phyloP scores from a whole-genome alignment of 2,888 invertebrate species.

The Isoperla grammatica region DNA sequence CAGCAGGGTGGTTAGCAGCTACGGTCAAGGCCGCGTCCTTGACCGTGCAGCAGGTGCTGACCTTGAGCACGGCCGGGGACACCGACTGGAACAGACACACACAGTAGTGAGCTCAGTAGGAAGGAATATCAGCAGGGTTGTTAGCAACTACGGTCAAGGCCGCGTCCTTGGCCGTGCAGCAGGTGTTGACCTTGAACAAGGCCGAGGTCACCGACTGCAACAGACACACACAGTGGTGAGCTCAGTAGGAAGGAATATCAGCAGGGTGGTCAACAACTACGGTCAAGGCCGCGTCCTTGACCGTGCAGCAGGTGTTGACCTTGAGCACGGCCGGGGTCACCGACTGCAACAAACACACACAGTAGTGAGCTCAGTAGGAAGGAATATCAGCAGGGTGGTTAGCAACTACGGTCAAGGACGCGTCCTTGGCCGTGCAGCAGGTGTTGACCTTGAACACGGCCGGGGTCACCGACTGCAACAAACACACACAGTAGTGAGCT shows the following conservation, averaged over 20 bases:
- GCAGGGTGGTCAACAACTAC: conserved; percentile 41
- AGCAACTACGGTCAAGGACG: conserved; percentile 40
- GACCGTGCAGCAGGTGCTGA: conserved; percentile 40
- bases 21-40: conserved; percentile 40
- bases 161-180: conserved; percentile 39
- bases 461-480: conserved; percentile 40
- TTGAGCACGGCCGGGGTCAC: conserved; percentile 38
- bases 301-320: conserved; percentile 40
- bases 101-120: no score
- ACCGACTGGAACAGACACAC: conserved; percentile 36
- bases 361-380: no score
- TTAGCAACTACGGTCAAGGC: conserved; percentile 41
- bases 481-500: no score
- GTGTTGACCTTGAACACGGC: conserved; percentile 34
- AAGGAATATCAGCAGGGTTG: conserved; percentile 41
- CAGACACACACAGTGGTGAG: no score
- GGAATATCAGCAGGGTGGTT: conserved; percentile 41
- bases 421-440: conserved; percentile 40
- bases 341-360: conserved; percentile 34
- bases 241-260: conserved; percentile 43
- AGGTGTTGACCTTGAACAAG: conserved; percentile 36
- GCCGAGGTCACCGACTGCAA: conserved; percentile 40
- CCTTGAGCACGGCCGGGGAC: conserved; percentile 36
- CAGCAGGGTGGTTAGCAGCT: conserved; percentile 41
- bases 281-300: conserved; percentile 39